Percentiles rank a stretch among this genome's conserved stretches.
Conservation (phyloP, 2,113 vertebrate species). For the Arizona elegans region DNA sequence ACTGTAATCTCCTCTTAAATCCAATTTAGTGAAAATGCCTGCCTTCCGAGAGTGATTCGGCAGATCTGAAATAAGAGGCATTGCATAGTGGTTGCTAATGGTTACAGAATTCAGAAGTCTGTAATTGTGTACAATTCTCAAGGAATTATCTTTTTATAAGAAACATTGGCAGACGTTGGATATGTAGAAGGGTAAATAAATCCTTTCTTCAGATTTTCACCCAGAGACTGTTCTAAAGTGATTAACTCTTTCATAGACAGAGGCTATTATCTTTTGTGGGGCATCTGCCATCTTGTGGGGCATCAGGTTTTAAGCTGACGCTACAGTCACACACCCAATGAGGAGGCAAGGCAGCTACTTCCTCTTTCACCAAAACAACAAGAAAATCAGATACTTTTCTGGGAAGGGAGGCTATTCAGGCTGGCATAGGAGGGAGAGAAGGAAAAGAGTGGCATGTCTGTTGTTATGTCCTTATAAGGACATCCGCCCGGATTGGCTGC, state of each 20-base stretch:
- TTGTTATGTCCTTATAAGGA: too few species aligned
- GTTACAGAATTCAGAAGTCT: not conserved
- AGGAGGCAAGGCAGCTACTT: not conserved
- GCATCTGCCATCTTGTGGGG: not conserved
- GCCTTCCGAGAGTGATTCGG: not conserved
- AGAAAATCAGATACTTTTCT: not conserved
- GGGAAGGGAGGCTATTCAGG: not conserved
- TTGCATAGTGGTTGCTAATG: not conserved
- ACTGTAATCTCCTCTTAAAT: not conserved
- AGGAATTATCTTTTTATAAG: not conserved
- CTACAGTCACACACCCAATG: not conserved
- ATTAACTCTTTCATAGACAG: not conserved
- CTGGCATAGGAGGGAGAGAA: not conserved
- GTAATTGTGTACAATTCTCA: not conserved
- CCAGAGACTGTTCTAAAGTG: not conserved
- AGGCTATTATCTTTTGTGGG: not conserved
- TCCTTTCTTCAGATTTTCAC: not conserved
- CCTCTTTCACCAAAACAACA: not conserved
- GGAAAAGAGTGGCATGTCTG: not conserved
- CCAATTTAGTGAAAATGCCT: not conserved
- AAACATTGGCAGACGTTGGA: not conserved
- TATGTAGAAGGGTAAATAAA: not conserved
- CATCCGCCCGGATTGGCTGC: too few species aligned
- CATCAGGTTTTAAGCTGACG: not conserved
- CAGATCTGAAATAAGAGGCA: not conserved